Conservation (phyloP, 2,888 invertebrate genomes). For the Meganola albula region DNA sequence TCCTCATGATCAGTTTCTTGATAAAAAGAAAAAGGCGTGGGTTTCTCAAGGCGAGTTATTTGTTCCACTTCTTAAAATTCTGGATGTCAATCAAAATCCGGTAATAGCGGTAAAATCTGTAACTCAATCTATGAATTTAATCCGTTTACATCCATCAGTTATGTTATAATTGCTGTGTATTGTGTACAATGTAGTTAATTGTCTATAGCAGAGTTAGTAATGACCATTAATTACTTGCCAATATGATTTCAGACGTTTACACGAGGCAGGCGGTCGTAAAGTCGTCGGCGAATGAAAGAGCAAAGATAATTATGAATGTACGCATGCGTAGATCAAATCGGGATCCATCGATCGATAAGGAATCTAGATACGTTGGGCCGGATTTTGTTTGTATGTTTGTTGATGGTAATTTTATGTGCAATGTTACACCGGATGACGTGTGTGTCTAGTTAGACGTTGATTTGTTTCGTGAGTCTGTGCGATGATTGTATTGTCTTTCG, state of each 20-base stretch:
- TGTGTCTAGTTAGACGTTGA: conserved; percentile 24
- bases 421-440: conserved; percentile 33
- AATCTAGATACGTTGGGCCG: conserved; percentile 61
- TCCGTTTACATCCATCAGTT: conserved; percentile 35
- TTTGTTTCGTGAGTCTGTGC: conserved; percentile 20
- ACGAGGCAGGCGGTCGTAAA: conserved; percentile 62
- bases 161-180: conserved; percentile 35
- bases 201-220: conserved; percentile 52
- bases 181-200: conserved; percentile 54
- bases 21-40: conserved; percentile 15
- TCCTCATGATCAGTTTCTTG: conserved; percentile 24
- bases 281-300: conserved; percentile 72
- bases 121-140: conserved; percentile 28
- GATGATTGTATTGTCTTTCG: conserved; percentile 15
- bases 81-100: conserved; percentile 26
- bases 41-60: conserved; percentile 22
- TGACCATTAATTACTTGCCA: conserved; percentile 66
- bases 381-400: conserved; percentile 45
- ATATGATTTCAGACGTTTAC: conserved; percentile 71
- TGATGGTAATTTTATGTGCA: conserved; percentile 45
- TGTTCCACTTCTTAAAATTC: conserved; percentile 19
- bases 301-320: conserved; percentile 69
- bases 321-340: conserved; percentile 75
- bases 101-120: conserved; percentile 31
- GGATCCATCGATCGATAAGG: conserved; percentile 68